These are phyloP conservation scores for Popillia japonica DNA, from an alignment of 1,140 invertebrate genomes.

Conservation along the genomic window DNA sequence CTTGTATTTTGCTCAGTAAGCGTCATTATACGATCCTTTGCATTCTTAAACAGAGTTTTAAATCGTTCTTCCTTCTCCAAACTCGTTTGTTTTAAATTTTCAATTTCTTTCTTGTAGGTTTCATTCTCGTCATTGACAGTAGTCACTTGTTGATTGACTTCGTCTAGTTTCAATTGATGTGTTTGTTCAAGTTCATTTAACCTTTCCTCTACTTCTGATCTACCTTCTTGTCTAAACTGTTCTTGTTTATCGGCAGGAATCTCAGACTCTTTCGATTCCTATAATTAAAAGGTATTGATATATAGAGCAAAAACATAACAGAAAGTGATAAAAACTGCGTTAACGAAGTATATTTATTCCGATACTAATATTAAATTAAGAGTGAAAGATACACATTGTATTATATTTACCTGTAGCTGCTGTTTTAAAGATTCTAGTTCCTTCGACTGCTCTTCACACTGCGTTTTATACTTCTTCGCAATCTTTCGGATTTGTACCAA, in stretches of 20 bases:
- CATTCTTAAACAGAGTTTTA: slow-evolving; percentile 75
- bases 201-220: slow-evolving; percentile 62
- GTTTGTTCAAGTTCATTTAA: slow-evolving; percentile 60
- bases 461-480: slow-evolving; percentile 90
- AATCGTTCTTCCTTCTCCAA: slow-evolving; percentile 76
- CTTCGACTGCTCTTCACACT: slow-evolving; percentile 78
- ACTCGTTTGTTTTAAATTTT: slow-evolving; percentile 70
- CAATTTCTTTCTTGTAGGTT: slow-evolving; percentile 74
- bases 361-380: no score
- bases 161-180: slow-evolving; percentile 65
- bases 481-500: slow-evolving; percentile 87
- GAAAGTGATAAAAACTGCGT: no score
- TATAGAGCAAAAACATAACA: not conserved
- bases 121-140: slow-evolving; percentile 70
- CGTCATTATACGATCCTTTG: slow-evolving; percentile 74
- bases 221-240: slow-evolving; percentile 64
- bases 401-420: slow-evolving; percentile 58
- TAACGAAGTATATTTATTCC: no score
- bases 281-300: not conserved
- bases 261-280: slow-evolving; percentile 15
- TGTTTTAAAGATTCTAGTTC: slow-evolving; percentile 67
- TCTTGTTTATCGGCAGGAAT: slow-evolving; percentile 58
- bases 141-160: slow-evolving; percentile 69
- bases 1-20: slow-evolving; percentile 72
- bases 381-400: not conserved